Percentiles rank a stretch among this genome's conserved stretches.
These are phyloP conservation scores for Zygothrica quintamaculata DNA, from an alignment of 2,888 invertebrate species.

Conservation along the genomic window DNA sequence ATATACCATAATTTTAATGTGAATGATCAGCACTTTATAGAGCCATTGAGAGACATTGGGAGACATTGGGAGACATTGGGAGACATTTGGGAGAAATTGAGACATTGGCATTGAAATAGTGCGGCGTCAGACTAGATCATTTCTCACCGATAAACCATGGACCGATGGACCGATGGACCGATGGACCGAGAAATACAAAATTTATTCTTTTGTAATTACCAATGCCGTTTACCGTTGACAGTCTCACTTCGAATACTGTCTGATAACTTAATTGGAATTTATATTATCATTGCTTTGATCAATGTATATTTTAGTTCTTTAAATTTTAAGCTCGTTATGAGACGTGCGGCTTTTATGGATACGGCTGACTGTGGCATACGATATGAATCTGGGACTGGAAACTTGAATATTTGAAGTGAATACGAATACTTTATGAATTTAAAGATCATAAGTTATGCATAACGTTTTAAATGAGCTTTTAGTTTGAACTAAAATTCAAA, in stretches of 20 bases:
- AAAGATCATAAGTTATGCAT: slow-evolving; percentile 58
- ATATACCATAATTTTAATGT: slow-evolving; percentile 77
- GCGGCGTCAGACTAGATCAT: slow-evolving; percentile 48
- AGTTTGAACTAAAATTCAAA: slow-evolving; percentile 40
- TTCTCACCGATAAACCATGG: slow-evolving; percentile 62
- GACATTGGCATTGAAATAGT: slow-evolving; percentile 11
- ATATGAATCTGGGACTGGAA: slow-evolving; percentile 52
- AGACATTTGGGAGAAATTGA: too few species aligned
- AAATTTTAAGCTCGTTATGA: slow-evolving; percentile 9
- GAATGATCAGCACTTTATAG: slow-evolving; percentile 62
- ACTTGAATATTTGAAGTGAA: too few species aligned
- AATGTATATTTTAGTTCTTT: slow-evolving; percentile 52
- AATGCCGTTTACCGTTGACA: slow-evolving; percentile 72
- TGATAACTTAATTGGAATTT: slow-evolving; percentile 79
- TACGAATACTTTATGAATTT: slow-evolving; percentile 60
- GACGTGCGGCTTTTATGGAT: slow-evolving; percentile 35
- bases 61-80: too few species aligned
- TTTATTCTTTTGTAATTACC: slow-evolving; percentile 77
- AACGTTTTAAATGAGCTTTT: slow-evolving; percentile 61
- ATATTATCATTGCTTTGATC: slow-evolving; percentile 76
- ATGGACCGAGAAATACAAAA: slow-evolving; percentile 54
- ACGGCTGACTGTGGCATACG: slow-evolving; percentile 11
- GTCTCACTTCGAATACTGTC: slow-evolving; percentile 52
- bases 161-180: too few species aligned
- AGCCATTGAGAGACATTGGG: slow-evolving; percentile 54